Conservation (phyloP, 2,797 vertebrate genomes). For the Sebastiscus tertius region DNA sequence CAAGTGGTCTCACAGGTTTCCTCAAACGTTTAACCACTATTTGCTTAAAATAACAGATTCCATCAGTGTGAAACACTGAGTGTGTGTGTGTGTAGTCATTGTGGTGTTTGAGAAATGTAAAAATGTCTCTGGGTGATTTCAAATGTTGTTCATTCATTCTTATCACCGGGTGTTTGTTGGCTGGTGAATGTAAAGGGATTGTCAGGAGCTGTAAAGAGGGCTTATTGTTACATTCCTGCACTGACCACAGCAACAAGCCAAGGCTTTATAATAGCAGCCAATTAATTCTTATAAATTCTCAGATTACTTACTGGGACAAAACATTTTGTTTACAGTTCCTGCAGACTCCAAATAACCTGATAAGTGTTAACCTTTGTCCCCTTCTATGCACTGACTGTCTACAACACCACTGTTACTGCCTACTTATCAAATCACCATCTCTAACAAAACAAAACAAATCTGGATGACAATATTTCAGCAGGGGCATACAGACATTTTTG, state of each 20-base stretch:
- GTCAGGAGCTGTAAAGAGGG: slow-evolving; percentile 53
- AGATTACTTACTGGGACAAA: slow-evolving; percentile 60
- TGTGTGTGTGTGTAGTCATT: background rate
- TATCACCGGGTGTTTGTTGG: slow-evolving; percentile 29
- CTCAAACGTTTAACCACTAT: slow-evolving; percentile 20
- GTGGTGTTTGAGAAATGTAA: slow-evolving; percentile 25
- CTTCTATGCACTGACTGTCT: slow-evolving; percentile 60
- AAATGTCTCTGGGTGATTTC: slow-evolving; percentile 33
- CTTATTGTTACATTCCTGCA: slow-evolving; percentile 61
- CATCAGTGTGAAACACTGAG: background rate
- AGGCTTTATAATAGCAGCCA: slow-evolving; percentile 38
- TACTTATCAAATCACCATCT: slow-evolving; percentile 47
- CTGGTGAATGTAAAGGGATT: slow-evolving; percentile 45
- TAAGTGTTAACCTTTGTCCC: slow-evolving; percentile 82
- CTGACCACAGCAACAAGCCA: slow-evolving; percentile 36
- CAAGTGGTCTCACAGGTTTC: slow-evolving; percentile 10
- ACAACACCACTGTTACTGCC: slow-evolving; percentile 40
- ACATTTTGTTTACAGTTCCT: slow-evolving; percentile 75
- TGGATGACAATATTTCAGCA: slow-evolving; percentile 2
- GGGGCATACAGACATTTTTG: background rate
- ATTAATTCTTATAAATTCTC: slow-evolving; percentile 59
- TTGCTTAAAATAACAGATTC: slow-evolving; percentile 14
- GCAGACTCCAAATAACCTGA: slow-evolving; percentile 66
- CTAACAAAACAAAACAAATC: slow-evolving; percentile 42
- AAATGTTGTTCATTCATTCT: slow-evolving; percentile 61